Percentiles rank a stretch among this genome's conserved stretches.
Evolutionary conservation across 2,888 invertebrate genomes (phyloP).

Genomic region (Himalopsyche tibetana): DNA sequence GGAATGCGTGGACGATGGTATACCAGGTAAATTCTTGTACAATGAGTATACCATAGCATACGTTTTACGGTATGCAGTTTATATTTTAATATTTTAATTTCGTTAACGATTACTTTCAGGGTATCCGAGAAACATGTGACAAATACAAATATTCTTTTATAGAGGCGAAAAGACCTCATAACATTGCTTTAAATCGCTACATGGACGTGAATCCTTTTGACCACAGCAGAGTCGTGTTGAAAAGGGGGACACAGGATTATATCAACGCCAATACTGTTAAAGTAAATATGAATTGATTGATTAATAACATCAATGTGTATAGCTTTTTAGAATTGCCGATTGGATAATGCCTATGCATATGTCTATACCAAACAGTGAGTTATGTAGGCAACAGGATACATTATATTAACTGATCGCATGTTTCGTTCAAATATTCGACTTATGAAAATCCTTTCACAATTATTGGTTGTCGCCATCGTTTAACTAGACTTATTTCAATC

Average conservation of each 20-base stretch:
- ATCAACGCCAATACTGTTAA: constrained; percentile 96
- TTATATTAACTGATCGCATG: constrained; percentile 34
- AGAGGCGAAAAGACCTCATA: constrained; percentile 87
- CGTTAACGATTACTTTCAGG: constrained; percentile 73
- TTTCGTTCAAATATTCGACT: not conserved
- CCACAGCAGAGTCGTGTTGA: constrained; percentile 90
- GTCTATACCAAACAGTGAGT: too few relatives aligned
- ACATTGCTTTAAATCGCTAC: constrained; percentile 92
- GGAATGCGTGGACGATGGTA: constrained; percentile 82
- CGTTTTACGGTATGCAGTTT: constrained; percentile 48
- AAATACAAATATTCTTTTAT: constrained; percentile 79
- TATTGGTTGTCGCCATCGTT: too few relatives aligned
- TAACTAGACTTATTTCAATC: too few relatives aligned
- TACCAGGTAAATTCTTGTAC: constrained; percentile 79
- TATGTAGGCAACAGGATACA: not conserved
- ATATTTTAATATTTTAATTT: constrained; percentile 45
- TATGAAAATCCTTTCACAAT: too few relatives aligned
- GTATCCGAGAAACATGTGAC: constrained; percentile 84
- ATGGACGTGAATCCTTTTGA: constrained; percentile 97
- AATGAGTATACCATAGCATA: constrained; percentile 65
- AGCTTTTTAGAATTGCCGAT: constrained; percentile 11
- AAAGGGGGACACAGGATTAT: constrained; percentile 87
- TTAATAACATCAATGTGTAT: constrained; percentile 4
- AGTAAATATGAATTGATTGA: constrained; percentile 72
- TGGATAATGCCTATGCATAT: too few relatives aligned